Evolutionary conservation across 2,797 vertebrate species (phyloP).

Genomic region (Salmo trutta): DNA sequence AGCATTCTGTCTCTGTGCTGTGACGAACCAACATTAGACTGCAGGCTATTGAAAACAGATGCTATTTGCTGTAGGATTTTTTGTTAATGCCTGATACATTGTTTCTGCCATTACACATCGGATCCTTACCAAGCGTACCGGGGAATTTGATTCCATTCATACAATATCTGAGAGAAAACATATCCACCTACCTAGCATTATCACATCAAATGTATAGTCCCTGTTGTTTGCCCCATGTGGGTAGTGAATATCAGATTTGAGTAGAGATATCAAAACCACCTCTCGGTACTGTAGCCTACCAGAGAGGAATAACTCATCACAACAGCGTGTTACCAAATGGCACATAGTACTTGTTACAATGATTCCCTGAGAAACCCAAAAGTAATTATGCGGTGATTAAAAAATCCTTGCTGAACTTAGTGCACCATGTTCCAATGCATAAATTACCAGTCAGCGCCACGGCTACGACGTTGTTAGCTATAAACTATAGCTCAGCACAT

Average conservation of each 20-base stretch:
- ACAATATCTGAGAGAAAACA: background rate
- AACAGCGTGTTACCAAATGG: background rate
- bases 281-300: background rate
- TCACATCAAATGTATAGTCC: background rate
- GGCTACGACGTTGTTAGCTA: background rate
- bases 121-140: background rate
- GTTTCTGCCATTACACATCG: background rate
- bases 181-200: background rate
- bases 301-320: background rate
- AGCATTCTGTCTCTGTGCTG: constrained; percentile 50
- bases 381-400: constrained; percentile 4
- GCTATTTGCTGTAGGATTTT: background rate
- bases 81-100: too few relatives aligned
- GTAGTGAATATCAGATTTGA: background rate
- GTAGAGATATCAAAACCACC: background rate
- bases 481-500: background rate
- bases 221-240: background rate
- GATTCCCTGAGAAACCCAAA: background rate
- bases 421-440: background rate
- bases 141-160: background rate
- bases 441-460: background rate
- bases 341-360: background rate
- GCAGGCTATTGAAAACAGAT: constrained; percentile 40
- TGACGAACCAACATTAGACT: constrained; percentile 50
- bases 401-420: background rate